Conservation (phyloP, 2,888 invertebrate species). For the Drosophila kambysellisi region DNA sequence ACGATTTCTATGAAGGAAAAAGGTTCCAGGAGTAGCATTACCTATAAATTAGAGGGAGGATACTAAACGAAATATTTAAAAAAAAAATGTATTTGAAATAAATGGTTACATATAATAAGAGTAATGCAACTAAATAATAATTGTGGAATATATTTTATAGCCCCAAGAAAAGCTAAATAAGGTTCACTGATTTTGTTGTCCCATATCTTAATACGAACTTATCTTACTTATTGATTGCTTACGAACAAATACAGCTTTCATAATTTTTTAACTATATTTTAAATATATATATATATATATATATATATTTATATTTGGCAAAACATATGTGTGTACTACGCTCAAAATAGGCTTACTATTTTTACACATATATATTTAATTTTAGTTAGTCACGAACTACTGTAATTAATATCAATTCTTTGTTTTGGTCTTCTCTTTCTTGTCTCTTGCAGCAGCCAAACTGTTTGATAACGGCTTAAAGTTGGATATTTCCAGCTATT, state of each 20-base stretch:
- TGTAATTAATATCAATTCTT: conserved; percentile 54
- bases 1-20: neutral
- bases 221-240: neutral
- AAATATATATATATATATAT: neutral
- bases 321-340: too few relatives aligned
- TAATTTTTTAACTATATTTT: neutral
- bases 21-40: neutral
- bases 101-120: neutral
- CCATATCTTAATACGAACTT: neutral
- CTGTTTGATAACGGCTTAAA: conserved; percentile 84
- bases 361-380: neutral
- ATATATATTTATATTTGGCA: neutral
- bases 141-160: neutral
- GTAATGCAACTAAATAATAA: neutral
- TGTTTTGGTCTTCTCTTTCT: conserved; percentile 14
- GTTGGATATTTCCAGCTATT: conserved; percentile 85
- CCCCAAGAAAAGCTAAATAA: neutral
- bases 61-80: neutral
- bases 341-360: neutral
- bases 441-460: conserved; percentile 77
- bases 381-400: conserved; percentile 51
- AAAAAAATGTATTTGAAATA: neutral
- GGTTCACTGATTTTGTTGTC: neutral
- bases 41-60: neutral
- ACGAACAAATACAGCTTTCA: neutral